phyloP scores from a whole-genome alignment of 2,113 vertebrate species.

The Fulmarus glacialis region DNA sequence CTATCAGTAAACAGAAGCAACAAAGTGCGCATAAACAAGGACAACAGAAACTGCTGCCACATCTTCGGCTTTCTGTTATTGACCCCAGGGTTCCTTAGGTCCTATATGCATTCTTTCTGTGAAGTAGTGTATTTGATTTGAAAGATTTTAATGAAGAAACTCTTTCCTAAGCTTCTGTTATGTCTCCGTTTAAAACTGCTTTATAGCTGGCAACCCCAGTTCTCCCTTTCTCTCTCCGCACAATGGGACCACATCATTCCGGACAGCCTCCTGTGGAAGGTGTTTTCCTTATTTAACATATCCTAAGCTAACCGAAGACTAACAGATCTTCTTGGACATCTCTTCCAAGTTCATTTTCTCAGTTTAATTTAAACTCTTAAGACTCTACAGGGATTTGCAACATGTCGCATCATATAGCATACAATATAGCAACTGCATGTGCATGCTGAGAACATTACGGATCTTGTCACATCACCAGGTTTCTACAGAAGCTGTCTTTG shows the following conservation, averaged over 20 bases:
- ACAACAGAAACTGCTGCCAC: neutral
- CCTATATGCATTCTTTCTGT: neutral
- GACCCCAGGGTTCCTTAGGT: neutral
- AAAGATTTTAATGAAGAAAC: neutral
- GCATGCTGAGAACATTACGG: neutral
- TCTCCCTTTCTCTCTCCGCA: neutral
- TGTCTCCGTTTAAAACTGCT: neutral
- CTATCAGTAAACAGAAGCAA: neutral
- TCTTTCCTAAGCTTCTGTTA: neutral
- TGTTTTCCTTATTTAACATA: neutral
- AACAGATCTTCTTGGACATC: neutral
- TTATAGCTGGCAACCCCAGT: neutral
- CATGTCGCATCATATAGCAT: neutral
- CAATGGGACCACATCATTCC: neutral
- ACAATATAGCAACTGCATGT: neutral
- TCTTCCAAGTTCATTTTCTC: neutral
- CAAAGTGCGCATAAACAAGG: neutral
- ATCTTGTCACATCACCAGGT: neutral
- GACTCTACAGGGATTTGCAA: neutral
- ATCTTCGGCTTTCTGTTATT: neutral
- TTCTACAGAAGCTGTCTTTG: neutral
- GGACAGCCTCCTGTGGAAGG: neutral
- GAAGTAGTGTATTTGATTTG: neutral
- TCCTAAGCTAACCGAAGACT: neutral
- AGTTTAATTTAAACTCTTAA: neutral